Percentiles rank a stretch among this genome's conserved stretches.
These are phyloP conservation scores for Pollenia angustigena DNA, from an alignment of 2,888 invertebrate genomes.

Conservation along the genomic window DNA sequence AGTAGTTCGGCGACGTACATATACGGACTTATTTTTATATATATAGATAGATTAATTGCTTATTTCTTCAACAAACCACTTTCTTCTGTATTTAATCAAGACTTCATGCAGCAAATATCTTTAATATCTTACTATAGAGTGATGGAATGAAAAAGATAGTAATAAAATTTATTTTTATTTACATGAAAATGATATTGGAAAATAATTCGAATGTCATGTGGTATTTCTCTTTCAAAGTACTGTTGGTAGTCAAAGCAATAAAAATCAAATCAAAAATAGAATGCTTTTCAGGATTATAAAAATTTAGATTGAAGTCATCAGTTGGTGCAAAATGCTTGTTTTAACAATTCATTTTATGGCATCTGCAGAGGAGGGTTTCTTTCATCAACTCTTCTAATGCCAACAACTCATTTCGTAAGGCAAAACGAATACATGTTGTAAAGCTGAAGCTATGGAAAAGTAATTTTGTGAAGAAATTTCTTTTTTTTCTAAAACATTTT, in stretches of 20 bases:
- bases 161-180: conserved; percentile 4
- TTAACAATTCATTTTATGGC: background rate
- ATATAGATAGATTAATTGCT: no score
- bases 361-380: background rate
- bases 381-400: no score
- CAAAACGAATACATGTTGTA: no score
- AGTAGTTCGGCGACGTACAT: no score
- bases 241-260: background rate
- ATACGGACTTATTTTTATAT: no score
- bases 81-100: no score
- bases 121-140: background rate
- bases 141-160: background rate
- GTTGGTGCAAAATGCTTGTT: background rate
- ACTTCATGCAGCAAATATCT: no score
- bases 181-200: conserved; percentile 3
- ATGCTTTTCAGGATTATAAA: conserved; percentile 7
- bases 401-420: no score
- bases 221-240: background rate
- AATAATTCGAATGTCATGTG: background rate
- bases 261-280: background rate
- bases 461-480: background rate
- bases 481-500: background rate
- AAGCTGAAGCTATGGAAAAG: no score
- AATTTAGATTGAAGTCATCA: background rate
- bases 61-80: no score